Evolutionary conservation across 2,797 vertebrate species (phyloP).

Genomic region (Euthynnus affinis): DNA sequence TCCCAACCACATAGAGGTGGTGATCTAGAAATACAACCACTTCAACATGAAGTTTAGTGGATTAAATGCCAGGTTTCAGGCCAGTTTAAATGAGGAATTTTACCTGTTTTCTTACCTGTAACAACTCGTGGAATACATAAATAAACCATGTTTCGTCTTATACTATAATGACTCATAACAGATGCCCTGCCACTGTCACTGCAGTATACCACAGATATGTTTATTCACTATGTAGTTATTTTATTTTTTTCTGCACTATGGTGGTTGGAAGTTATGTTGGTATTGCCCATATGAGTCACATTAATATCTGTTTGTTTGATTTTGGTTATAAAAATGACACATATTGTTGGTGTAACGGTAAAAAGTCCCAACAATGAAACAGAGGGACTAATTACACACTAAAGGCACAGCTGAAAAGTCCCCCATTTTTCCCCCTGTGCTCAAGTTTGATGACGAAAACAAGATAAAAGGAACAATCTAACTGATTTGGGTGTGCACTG

Average conservation of each 20-base stretch:
- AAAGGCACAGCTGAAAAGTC: too few species aligned
- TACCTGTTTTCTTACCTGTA: not conserved
- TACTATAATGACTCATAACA: not conserved
- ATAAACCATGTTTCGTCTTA: not conserved
- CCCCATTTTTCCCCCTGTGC: not conserved
- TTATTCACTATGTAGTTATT: too few species aligned
- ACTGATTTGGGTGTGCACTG: not conserved
- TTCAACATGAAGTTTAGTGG: not conserved
- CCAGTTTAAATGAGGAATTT: not conserved
- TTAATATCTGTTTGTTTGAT: not conserved
- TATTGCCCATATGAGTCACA: not conserved
- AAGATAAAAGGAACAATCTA: not conserved
- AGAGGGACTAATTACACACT: too few species aligned
- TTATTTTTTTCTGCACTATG: too few species aligned
- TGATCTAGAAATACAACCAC: not conserved
- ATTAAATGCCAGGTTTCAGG: too few species aligned
- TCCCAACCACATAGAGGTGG: not conserved
- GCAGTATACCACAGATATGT: not conserved
- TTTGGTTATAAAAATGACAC: too few species aligned
- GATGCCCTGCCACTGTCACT: not conserved
- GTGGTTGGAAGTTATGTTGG: not conserved
- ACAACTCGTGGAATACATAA: not conserved
- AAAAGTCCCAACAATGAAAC: not conserved
- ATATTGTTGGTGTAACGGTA: too few species aligned
- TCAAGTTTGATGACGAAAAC: not conserved